phyloP scores from a whole-genome alignment of 2,888 invertebrate genomes.

The Orchesella flavescens region DNA sequence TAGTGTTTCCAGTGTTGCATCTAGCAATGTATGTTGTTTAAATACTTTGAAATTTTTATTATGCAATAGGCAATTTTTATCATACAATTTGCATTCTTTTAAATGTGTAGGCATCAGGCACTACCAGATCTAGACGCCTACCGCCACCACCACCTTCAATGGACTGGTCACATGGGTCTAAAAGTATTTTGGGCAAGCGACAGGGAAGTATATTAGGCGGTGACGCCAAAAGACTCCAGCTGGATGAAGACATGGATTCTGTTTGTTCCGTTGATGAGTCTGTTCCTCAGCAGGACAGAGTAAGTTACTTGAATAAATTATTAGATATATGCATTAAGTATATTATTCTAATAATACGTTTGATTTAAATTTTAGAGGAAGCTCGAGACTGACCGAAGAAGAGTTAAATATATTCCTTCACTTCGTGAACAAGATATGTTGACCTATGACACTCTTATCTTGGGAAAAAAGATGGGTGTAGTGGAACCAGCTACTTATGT shows the following conservation, averaged over 20 bases:
- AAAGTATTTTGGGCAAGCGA: slow-evolving; percentile 57
- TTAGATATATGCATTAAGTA: not conserved
- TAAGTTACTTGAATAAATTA: slow-evolving; percentile 1
- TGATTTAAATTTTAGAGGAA: slow-evolving; percentile 33
- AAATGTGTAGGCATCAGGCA: slow-evolving; percentile 36
- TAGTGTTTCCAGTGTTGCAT: slow-evolving; percentile 44
- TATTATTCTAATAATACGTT: not conserved
- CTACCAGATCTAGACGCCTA: slow-evolving; percentile 29
- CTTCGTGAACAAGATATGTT: slow-evolving; percentile 29
- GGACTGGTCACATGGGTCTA: slow-evolving; percentile 55
- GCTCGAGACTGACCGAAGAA: slow-evolving; percentile 36
- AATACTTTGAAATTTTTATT: not conserved
- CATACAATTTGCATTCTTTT: too few species aligned
- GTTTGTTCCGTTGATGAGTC: slow-evolving; percentile 50
- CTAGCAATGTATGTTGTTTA: slow-evolving; percentile 34
- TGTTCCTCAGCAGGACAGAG: slow-evolving; percentile 51
- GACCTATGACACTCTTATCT: slow-evolving; percentile 63
- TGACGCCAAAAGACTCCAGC: slow-evolving; percentile 34
- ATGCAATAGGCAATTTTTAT: too few species aligned
- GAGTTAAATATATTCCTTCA: slow-evolving; percentile 52
- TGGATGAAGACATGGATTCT: slow-evolving; percentile 52
- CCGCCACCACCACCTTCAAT: slow-evolving; percentile 59
- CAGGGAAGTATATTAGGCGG: slow-evolving; percentile 44
- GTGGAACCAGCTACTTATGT: slow-evolving; percentile 66
- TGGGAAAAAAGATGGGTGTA: slow-evolving; percentile 62